Base-by-base conservation (phyloP, 2,888 invertebrate genomes). In the Heliconius ismenius region DNA sequence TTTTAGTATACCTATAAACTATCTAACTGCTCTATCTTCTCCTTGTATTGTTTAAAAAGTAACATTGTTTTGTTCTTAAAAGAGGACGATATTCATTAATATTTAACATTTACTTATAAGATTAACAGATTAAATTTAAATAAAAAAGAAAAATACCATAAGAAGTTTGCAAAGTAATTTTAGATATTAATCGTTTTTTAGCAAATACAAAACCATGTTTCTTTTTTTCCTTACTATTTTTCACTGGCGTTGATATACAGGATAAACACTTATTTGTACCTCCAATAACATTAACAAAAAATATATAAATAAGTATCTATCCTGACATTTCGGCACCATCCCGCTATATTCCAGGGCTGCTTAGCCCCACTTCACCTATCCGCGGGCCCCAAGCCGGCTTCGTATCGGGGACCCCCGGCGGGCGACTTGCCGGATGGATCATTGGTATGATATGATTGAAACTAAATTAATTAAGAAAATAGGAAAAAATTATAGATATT, bases 381-480 rank as follows among this genome's bases (percentile, higher is more conserved):
- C 89, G 93, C 28, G 93, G 92, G 6, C 93, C 93, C 24, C 92
- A 93, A 79, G 93, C 93, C 0, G 91, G 93, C 79, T 93, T 94
- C 87, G 94, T 93, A 76, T 91, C 91, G 0, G 93, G 93, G 21
- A 94, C 94, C 0, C 94, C 95, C 21, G 92, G 94, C 4, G 94
- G 95, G 9, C 89, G 95, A 7, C 87, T 96, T 54, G 94, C 95
- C 49, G 94, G 96, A 70, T 96, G 96, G 96, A 93, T 96, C 69
- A 94, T 96, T 82, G 94, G 94, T 94, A 88, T 85, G 89, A 84
- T 77, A 73, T 60, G 32, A 26, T 54, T 49, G 43, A 32, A 74
- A 32, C 28, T 67, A 68, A 75, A 67, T 67, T 74, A 39, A 58
- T 36, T 39, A 43, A 10, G 7, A 9, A 24, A 39, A 21, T 60